A percentile compares a stretch with the other conserved stretches of the same genome.
Conservation (phyloP, 1,140 invertebrate species). For the Heliconius congener region DNA sequence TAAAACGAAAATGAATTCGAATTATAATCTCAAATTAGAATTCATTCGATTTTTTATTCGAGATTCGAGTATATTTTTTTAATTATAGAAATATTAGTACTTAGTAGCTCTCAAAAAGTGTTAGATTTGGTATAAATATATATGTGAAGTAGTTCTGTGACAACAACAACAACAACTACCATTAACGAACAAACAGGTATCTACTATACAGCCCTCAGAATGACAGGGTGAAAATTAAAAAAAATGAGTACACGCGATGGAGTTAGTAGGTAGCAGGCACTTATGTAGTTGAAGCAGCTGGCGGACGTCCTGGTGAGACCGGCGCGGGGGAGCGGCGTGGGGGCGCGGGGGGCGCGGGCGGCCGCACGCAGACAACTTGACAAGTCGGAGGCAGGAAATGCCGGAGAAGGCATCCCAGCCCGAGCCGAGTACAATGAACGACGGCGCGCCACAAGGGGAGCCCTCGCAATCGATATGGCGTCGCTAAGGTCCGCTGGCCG, state of each 20-base stretch:
- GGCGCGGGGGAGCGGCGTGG: conserved; percentile 37
- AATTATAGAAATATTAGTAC: too few relatives aligned
- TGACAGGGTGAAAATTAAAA: conserved; percentile 28
- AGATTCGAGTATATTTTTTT: too few relatives aligned
- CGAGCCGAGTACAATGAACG: conserved; percentile 66
- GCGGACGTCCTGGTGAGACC: conserved; percentile 60
- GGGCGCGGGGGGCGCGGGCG: conserved; percentile 42
- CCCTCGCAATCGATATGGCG: conserved; percentile 80
- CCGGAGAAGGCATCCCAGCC: conserved; percentile 73
- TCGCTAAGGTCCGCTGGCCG: conserved; percentile 80
- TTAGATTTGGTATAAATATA: neutral
- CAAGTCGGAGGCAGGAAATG: conserved; percentile 71
- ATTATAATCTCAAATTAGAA: too few relatives aligned
- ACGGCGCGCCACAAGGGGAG: conserved; percentile 77
- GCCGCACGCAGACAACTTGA: conserved; percentile 59
- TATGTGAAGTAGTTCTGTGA: neutral
- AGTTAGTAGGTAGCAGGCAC: conserved; percentile 18
- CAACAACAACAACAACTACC: neutral
- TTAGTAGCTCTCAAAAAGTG: too few relatives aligned
- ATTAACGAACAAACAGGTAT: neutral
- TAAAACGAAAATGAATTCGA: too few relatives aligned
- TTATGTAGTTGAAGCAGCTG: conserved; percentile 58
- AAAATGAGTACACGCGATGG: conserved; percentile 35
- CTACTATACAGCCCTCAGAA: neutral
- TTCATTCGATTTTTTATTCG: too few relatives aligned